A percentile compares a stretch with the other conserved stretches of the same genome.
Conservation (phyloP, 2,113 vertebrate species). For the Mobula birostris region DNA sequence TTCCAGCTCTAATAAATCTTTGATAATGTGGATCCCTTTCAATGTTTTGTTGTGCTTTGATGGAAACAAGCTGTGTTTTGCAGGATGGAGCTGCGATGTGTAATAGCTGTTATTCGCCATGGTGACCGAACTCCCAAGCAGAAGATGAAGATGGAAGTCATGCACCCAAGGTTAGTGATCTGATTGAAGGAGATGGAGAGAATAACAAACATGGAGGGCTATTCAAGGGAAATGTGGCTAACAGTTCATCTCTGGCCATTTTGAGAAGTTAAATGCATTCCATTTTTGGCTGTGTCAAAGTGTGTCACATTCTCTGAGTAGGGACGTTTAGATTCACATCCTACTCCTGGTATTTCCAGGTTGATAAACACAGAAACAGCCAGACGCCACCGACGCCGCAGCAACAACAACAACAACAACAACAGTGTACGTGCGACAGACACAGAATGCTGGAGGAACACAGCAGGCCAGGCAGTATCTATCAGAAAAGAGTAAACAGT, state of each 20-base stretch:
- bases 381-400: too few species aligned
- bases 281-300: not conserved
- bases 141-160: conserved; percentile 99
- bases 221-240: not conserved
- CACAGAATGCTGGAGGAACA: too few species aligned
- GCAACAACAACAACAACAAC: too few species aligned
- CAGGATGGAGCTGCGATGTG: conserved; percentile 97
- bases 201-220: not conserved
- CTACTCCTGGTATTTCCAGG: not conserved
- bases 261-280: not conserved
- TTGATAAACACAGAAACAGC: too few species aligned
- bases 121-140: conserved; percentile 95
- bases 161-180: conserved; percentile 73
- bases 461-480: too few species aligned
- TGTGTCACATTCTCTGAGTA: not conserved
- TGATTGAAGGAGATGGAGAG: not conserved
- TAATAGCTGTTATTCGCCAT: conserved; percentile 91
- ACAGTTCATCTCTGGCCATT: not conserved
- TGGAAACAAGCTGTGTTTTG: not conserved
- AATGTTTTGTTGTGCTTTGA: not conserved
- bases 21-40: not conserved
- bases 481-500: too few species aligned
- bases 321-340: not conserved
- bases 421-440: too few species aligned
- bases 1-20: not conserved